Evolutionary conservation across 2,797 vertebrate genomes (phyloP).

Genomic region (Gobio occitaniae): DNA sequence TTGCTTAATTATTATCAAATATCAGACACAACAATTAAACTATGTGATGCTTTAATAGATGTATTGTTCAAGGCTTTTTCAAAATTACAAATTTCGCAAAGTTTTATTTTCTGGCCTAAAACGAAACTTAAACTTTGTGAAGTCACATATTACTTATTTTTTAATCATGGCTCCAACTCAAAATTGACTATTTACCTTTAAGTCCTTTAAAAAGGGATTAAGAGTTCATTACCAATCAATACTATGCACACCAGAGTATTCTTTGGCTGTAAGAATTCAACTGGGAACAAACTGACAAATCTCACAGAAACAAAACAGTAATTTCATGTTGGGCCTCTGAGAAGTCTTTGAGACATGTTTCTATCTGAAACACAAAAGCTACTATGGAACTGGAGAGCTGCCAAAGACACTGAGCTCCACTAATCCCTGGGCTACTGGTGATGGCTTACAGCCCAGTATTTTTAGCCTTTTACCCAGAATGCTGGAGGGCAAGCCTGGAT

Average conservation of each 20-base stretch:
- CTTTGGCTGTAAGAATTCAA: constrained; percentile 12
- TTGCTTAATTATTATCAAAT: neutral
- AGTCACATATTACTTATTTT: neutral
- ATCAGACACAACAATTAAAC: neutral
- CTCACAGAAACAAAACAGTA: constrained; percentile 63
- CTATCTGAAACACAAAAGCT: constrained; percentile 66
- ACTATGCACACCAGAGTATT: neutral
- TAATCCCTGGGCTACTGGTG: constrained; percentile 70
- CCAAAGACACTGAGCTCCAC: constrained; percentile 71
- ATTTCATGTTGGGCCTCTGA: constrained; percentile 69
- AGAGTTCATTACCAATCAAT: neutral
- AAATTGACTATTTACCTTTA: neutral
- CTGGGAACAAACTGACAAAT: constrained; percentile 44
- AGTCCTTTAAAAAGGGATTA: neutral
- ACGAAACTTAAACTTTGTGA: neutral
- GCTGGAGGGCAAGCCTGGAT: constrained; percentile 62
- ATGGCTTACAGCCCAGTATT: constrained; percentile 68
- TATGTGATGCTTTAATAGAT: neutral
- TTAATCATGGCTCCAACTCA: neutral
- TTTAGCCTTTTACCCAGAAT: constrained; percentile 67
- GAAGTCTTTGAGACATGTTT: constrained; percentile 64
- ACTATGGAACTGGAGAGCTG: constrained; percentile 66
- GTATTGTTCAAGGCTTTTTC: neutral
- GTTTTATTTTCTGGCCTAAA: neutral
- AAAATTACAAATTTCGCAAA: neutral